A percentile compares a stretch with the other conserved stretches of the same genome.
Evolutionary conservation across 2,113 vertebrate species (phyloP).

Genomic region (Ariopsis seemanni): DNA sequence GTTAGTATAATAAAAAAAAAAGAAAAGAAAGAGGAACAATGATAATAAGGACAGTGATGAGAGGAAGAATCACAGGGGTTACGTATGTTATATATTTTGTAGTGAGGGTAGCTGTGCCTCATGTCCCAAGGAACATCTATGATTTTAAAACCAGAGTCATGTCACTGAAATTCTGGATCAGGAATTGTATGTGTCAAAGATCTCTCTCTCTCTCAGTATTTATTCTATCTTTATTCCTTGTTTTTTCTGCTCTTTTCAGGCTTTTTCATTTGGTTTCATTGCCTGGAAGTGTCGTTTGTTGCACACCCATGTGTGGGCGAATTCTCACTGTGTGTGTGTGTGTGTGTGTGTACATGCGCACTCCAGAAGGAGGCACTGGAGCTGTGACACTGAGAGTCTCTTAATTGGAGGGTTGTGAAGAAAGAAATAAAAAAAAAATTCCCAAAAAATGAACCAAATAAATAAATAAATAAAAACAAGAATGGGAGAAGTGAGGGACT

Average conservation of each 20-base stretch:
- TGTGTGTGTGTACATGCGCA: not conserved
- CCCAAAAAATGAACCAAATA: not conserved
- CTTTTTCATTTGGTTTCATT: slow-evolving; percentile 28
- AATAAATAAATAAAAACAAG: not conserved
- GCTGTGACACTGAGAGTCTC: slow-evolving; percentile 37
- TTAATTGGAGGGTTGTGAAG: slow-evolving; percentile 42
- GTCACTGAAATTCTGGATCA: not conserved
- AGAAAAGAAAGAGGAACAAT: not conserved
- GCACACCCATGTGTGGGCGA: slow-evolving; percentile 12
- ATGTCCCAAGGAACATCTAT: not conserved
- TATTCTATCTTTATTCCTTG: slow-evolving; percentile 44
- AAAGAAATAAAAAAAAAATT: not conserved
- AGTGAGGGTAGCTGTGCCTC: not conserved
- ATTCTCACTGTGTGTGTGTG: slow-evolving; percentile 20
- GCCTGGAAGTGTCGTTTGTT: slow-evolving; percentile 41
- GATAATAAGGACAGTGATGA: not conserved
- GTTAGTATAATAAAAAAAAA: too few relatives aligned
- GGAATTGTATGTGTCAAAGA: not conserved
- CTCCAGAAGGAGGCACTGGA: slow-evolving; percentile 34
- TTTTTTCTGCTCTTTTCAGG: slow-evolving; percentile 17
- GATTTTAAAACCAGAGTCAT: not conserved
- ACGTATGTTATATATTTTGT: not conserved
- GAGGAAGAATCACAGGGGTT: not conserved
- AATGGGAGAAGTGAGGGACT: not conserved
- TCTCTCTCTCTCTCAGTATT: slow-evolving; percentile 15